Base-by-base conservation (phyloP, 2,797 vertebrate genomes). In the Karalla daura region DNA sequence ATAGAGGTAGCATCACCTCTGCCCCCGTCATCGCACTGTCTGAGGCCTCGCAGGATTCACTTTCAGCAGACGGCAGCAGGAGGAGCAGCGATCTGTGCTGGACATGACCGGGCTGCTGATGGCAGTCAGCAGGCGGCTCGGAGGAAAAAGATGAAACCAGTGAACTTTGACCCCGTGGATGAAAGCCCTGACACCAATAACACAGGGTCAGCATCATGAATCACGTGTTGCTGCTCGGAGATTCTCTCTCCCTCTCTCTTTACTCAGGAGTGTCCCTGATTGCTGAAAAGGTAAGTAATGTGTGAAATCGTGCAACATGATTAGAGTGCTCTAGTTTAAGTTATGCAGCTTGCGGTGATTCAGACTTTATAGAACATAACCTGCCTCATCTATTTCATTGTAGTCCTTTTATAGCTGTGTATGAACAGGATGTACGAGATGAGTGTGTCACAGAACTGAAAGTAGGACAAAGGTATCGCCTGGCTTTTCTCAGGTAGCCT, bases 61-160 rank as follows among this genome's bases (percentile, higher is more conserved):
- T 60, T 66, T 59, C 74, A 40, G 5, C 24, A 43, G 45, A 51
- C 23, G 1, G 58, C 32, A 55, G 20, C 39, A 3, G 28, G 37
- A 78, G 58, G 44, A 73, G 71, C 49, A 21, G 46, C 53, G 70
- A 72, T 56, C 54, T 53, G 44, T 27, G 12, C 40, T 11, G 41
- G 77, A 52, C 63, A 72, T 33, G 55, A 78, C 70, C 3, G 18
- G 75, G 59, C 39, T 46, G 37, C 54, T 85, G 75, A 81, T 75
- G 52, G 72, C 49, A 63, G 44, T 63, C 59, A 73, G 70, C 58
- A 32, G 54, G 39, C 0, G 10, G 35, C 66, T 83, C 39, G 15
- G 60, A 39, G 46, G 39, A 51, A 74, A 53, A 76, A 67, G 58
- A 73, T 76, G 44, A 75, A 78, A 75, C 61, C 43, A 25, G 14